Percentiles rank a stretch among this genome's conserved stretches.
phyloP scores from a whole-genome alignment of 2,888 invertebrate species.

The Euplexia lucipara region DNA sequence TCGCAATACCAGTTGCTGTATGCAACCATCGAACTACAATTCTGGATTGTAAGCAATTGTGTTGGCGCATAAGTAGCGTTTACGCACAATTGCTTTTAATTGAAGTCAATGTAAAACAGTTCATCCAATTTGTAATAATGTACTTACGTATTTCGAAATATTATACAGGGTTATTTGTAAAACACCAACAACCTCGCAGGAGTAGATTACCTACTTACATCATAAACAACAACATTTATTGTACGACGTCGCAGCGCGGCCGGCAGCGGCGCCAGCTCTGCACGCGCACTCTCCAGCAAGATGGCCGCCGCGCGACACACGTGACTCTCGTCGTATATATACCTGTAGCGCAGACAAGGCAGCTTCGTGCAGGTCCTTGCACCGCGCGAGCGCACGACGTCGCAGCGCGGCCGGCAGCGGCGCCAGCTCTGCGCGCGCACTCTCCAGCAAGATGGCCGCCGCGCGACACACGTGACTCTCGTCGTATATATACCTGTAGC shows the following conservation, averaged over 20 bases:
- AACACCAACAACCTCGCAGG: no score
- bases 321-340: slow-evolving; percentile 93
- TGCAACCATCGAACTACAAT: no score
- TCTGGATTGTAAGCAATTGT: no score
- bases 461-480: slow-evolving; percentile 96
- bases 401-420: slow-evolving; percentile 86
- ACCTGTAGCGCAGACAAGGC: slow-evolving; percentile 85
- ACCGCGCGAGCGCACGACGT: slow-evolving; percentile 83
- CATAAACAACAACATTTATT: no score
- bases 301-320: slow-evolving; percentile 94
- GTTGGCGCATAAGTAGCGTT: no score
- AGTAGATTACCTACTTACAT: no score
- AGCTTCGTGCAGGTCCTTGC: slow-evolving; percentile 86
- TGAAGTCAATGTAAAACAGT: no score
- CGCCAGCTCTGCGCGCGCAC: slow-evolving; percentile 92
- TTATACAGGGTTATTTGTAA: no score
- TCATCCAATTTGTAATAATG: no score
- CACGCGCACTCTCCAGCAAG: slow-evolving; percentile 93
- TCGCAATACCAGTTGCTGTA: no score
- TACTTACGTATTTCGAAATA: no score
- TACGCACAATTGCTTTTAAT: no score
- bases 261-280: slow-evolving; percentile 90
- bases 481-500: slow-evolving; percentile 86
- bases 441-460: slow-evolving; percentile 93
- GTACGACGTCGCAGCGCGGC: slow-evolving; percentile 82